Percentiles rank a stretch among this genome's conserved stretches.
Evolutionary conservation across 2,797 vertebrate species (phyloP).

Genomic region (Linurgus olivaceus): DNA sequence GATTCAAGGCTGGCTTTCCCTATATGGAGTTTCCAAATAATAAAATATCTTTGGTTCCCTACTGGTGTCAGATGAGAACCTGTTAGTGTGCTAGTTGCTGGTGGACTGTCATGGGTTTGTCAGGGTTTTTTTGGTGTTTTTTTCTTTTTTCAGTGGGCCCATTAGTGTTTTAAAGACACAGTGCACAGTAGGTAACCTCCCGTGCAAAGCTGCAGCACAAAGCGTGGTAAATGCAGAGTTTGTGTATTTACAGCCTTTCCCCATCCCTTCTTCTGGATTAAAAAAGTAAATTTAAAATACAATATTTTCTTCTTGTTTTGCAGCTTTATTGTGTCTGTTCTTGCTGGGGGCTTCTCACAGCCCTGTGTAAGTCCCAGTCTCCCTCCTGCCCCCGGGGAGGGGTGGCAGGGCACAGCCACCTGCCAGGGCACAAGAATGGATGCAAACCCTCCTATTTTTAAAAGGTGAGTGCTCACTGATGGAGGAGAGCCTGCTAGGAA

Average conservation of each 20-base stretch:
- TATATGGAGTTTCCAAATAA: constrained; percentile 90
- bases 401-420: background rate
- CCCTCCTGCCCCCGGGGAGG: rapidly evolving
- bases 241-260: background rate
- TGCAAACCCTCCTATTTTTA: background rate
- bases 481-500: background rate
- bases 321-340: background rate
- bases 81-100: constrained; percentile 86
- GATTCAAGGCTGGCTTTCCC: constrained; percentile 82
- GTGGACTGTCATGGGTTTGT: constrained; percentile 81
- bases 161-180: constrained; percentile 77
- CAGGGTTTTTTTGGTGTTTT: background rate
- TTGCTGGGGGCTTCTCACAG: background rate
- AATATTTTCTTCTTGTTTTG: background rate
- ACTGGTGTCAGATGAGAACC: constrained; percentile 88
- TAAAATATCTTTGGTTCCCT: constrained; percentile 85
- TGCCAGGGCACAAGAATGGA: rapidly evolving
- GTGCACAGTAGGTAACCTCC: background rate
- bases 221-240: background rate
- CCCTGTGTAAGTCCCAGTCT: rapidly evolving
- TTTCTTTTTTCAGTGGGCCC: constrained; percentile 68
- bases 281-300: rapidly evolving
- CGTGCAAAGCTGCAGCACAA: constrained; percentile 16
- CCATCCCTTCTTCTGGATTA: background rate
- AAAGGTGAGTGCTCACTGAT: background rate